Conservation (phyloP, 2,888 invertebrate species). For the Alloscopus bannaensis region DNA sequence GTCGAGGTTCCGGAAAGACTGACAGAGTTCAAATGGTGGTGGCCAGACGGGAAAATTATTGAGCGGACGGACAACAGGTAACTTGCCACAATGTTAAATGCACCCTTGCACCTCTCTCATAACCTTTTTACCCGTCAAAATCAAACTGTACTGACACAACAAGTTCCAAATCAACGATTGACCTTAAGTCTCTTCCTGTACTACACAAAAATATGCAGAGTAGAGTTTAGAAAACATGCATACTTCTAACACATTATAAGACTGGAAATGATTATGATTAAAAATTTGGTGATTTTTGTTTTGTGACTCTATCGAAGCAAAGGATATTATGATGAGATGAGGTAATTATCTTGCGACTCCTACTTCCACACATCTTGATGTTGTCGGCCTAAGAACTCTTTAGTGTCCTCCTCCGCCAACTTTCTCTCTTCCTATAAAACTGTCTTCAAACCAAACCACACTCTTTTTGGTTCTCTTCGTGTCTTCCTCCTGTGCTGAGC, state of each 20-base stretch:
- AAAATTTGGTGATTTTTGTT: conserved; percentile 12
- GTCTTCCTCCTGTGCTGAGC: no score
- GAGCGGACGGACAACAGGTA: conserved; percentile 69
- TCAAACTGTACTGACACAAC: no score
- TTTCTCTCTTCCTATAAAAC: no score
- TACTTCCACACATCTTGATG: conserved; percentile 10
- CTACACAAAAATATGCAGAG: no score
- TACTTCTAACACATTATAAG: not conserved
- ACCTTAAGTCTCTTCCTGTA: no score
- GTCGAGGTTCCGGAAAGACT: conserved; percentile 70
- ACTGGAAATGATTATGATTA: not conserved
- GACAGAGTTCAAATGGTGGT: conserved; percentile 71
- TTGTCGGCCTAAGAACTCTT: conserved; percentile 10
- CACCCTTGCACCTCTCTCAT: no score
- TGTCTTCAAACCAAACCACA: no score
- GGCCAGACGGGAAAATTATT: conserved; percentile 69
- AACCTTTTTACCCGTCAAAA: no score
- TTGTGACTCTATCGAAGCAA: conserved; percentile 52
- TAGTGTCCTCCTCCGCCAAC: no score
- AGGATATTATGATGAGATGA: conserved; percentile 64
- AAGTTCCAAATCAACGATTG: no score
- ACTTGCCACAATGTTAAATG: no score
- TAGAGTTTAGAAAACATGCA: not conserved
- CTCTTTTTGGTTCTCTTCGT: no score
- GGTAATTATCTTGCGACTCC: conserved; percentile 37